Percentiles rank a stretch among this genome's conserved stretches.
phyloP scores from a whole-genome alignment of 64 coral and sea anemone species.

The Cladopsammia gracilis region DNA sequence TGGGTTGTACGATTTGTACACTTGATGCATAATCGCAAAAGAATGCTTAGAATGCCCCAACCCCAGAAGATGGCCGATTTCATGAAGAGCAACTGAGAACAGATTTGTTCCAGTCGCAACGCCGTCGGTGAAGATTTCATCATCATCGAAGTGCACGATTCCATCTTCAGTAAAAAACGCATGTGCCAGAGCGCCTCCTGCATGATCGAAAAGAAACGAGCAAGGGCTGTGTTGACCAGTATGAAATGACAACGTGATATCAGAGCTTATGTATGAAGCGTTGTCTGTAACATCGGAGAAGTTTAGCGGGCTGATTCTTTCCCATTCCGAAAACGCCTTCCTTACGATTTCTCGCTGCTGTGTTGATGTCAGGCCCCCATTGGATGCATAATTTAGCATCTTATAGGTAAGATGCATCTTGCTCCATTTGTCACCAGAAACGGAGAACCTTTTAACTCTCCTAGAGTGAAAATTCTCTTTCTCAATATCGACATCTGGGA shows the following conservation, averaged over 20 bases:
- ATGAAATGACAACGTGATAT: conserved; percentile 56
- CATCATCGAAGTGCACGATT: conserved; percentile 39
- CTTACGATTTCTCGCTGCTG: not conserved
- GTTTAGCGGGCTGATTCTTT: conserved; percentile 1
- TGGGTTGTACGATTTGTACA: conserved; percentile 35
- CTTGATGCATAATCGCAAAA: conserved; percentile 61
- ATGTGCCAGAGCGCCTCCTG: not conserved
- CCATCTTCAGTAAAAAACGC: conserved; percentile 39
- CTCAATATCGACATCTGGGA: conserved; percentile 64
- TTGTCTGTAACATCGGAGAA: conserved; percentile 23
- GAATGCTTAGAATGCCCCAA: conserved; percentile 50
- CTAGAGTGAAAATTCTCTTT: conserved; percentile 1
- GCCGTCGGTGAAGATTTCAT: conserved; percentile 36
- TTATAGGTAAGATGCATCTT: conserved; percentile 29
- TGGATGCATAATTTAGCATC: conserved; percentile 21
- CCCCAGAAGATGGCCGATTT: conserved; percentile 83
- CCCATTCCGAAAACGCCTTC: conserved; percentile 64
- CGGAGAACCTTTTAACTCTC: conserved; percentile 32
- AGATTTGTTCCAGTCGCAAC: conserved; percentile 8
- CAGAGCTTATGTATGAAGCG: not conserved
- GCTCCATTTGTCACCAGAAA: not conserved
- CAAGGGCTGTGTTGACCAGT: conserved; percentile 1
- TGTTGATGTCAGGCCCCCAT: not conserved
- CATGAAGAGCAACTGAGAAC: conserved; percentile 74
- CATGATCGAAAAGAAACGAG: not conserved